phyloP scores from a whole-genome alignment of 2,113 vertebrate genomes.

The Aspidoscelis tigris region DNA sequence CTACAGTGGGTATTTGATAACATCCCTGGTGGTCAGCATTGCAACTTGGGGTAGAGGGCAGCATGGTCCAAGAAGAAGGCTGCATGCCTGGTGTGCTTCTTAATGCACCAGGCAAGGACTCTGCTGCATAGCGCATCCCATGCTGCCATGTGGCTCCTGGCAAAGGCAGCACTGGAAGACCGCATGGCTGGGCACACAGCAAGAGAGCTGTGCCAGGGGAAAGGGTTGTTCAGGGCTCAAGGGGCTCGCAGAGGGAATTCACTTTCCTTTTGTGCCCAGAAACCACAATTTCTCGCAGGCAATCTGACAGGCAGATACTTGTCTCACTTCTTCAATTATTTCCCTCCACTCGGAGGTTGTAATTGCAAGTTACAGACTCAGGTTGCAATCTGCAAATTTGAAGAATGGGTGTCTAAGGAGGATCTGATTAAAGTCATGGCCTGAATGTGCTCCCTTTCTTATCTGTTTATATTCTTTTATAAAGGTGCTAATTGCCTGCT shows the following conservation, averaged over 20 bases:
- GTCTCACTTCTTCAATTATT: neutral
- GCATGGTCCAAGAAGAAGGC: no score
- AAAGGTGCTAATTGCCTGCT: constrained; percentile 18
- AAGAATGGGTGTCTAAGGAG: neutral
- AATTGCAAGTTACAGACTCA: neutral
- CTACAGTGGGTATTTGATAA: no score
- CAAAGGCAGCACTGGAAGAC: neutral
- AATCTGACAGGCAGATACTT: neutral
- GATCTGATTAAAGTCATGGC: neutral
- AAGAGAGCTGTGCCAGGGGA: neutral
- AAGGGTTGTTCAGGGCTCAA: no score
- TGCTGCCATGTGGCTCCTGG: neutral
- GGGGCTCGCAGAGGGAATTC: neutral
- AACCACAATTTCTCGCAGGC: neutral
- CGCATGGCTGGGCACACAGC: no score
- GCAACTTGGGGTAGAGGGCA: no score
- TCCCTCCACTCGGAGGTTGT: neutral
- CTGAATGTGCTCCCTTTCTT: neutral
- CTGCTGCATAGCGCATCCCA: no score
- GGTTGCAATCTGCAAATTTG: neutral
- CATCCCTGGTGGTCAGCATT: no score
- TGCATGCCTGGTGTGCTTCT: no score
- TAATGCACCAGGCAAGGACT: no score
- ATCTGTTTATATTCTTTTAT: neutral
- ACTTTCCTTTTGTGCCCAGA: neutral